Evolutionary conservation across 1,140 invertebrate genomes (phyloP).

Genomic region (Drosophila nikananu): DNA sequence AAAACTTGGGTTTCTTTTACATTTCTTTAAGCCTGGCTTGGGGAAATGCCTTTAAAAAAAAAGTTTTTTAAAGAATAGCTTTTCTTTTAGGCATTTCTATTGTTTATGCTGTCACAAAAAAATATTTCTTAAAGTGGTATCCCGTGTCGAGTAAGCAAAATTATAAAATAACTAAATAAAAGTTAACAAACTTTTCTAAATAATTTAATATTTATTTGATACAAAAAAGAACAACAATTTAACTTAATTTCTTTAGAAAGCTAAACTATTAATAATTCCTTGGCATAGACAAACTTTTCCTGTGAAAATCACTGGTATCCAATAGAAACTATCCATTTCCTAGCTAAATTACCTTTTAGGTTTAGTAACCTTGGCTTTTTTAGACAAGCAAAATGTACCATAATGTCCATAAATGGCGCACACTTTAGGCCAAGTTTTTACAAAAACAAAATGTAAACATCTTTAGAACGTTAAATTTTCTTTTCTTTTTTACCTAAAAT

Average conservation of each 20-base stretch:
- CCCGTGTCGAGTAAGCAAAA: background rate
- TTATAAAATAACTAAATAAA: background rate
- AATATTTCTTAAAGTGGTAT: background rate
- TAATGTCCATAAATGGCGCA: background rate
- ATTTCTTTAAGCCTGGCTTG: constrained; percentile 11
- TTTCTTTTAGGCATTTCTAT: constrained; percentile 15
- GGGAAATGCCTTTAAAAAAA: constrained; percentile 7
- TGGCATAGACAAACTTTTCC: background rate
- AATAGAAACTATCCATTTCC: too few relatives aligned
- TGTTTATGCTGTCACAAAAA: constrained; percentile 7
- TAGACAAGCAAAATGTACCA: background rate
- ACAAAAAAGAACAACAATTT: background rate
- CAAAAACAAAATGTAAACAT: background rate
- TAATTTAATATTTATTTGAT: background rate
- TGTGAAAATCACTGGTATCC: background rate
- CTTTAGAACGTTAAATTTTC: background rate
- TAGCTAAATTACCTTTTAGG: background rate
- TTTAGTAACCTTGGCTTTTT: constrained; percentile 5
- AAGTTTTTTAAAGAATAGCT: background rate
- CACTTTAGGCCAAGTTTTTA: background rate
- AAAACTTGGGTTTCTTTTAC: constrained; percentile 8
- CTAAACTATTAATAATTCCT: background rate
- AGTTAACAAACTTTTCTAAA: background rate
- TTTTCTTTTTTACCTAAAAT: background rate
- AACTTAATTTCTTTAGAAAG: too few relatives aligned